Conservation (phyloP, 2,797 vertebrate species). For the Botia kubotai region DNA sequence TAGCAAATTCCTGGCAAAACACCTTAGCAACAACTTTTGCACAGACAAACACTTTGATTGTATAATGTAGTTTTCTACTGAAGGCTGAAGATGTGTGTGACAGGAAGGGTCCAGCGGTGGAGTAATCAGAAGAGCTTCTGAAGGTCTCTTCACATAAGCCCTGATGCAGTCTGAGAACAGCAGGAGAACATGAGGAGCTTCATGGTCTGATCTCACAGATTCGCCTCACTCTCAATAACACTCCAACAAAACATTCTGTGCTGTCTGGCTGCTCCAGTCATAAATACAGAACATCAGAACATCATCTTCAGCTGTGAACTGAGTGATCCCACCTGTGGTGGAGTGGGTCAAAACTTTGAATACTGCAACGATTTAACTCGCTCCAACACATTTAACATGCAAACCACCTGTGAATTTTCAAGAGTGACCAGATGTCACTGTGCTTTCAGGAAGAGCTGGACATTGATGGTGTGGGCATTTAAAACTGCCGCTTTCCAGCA, state of each 20-base stretch:
- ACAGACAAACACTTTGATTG: too few species aligned
- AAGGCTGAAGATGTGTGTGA: background rate
- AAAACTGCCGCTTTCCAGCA: too few species aligned
- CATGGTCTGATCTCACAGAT: background rate
- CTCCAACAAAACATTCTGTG: background rate
- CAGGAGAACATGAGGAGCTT: background rate
- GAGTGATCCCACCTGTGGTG: constrained; percentile 13
- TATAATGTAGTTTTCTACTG: background rate
- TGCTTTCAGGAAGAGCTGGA: too few species aligned
- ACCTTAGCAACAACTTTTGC: background rate
- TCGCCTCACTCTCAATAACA: constrained; percentile 9
- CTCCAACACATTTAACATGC: background rate
- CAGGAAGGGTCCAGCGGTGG: background rate
- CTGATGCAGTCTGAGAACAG: background rate
- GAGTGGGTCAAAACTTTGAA: background rate
- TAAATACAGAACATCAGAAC: too few species aligned
- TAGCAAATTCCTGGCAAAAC: background rate
- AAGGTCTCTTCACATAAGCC: constrained; percentile 22
- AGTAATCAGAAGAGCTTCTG: background rate
- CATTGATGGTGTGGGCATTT: too few species aligned
- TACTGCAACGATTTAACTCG: too few species aligned
- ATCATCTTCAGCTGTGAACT: background rate
- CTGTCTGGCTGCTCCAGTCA: too few species aligned
- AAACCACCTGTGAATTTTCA: constrained; percentile 19
- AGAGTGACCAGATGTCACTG: too few species aligned